Evolutionary conservation across 2,888 invertebrate genomes (phyloP).

Genomic region (Zelleria hepariella): DNA sequence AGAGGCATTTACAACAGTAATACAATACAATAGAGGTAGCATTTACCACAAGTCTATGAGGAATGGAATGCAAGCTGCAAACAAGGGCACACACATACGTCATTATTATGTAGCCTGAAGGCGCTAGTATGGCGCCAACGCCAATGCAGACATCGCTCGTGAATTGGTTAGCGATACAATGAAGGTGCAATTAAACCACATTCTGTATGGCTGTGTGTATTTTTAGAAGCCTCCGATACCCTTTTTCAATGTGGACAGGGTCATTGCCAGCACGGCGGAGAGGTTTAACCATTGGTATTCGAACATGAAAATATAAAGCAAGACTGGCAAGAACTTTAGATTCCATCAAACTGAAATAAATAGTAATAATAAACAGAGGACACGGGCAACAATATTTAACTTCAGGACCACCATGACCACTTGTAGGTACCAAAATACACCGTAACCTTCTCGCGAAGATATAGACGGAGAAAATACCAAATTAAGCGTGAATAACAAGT

Average conservation of each 20-base stretch:
- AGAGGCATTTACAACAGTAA: background rate
- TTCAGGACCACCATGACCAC: background rate
- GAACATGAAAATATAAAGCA: background rate
- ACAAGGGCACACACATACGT: background rate
- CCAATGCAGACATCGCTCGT: background rate
- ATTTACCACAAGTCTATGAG: background rate
- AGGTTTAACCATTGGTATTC: background rate
- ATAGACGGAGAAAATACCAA: background rate
- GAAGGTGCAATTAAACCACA: background rate
- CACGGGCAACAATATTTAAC: background rate
- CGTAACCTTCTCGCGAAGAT: background rate
- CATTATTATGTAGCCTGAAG: background rate
- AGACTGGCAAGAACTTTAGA: too few relatives aligned
- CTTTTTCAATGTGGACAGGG: background rate
- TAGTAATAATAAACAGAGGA: too few relatives aligned
- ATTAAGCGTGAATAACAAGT: conserved; percentile 5
- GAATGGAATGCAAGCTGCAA: background rate
- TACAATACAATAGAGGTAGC: background rate
- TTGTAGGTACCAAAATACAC: background rate
- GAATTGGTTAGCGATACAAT: background rate
- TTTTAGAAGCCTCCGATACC: background rate
- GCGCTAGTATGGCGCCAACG: background rate
- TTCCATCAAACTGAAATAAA: too few relatives aligned
- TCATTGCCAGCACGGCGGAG: background rate
- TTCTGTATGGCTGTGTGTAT: background rate